Evolutionary conservation across 2,888 invertebrate genomes (phyloP), one percentile per base, ranked within the genome.

Genomic region (Conchocele bisecta): DNA sequence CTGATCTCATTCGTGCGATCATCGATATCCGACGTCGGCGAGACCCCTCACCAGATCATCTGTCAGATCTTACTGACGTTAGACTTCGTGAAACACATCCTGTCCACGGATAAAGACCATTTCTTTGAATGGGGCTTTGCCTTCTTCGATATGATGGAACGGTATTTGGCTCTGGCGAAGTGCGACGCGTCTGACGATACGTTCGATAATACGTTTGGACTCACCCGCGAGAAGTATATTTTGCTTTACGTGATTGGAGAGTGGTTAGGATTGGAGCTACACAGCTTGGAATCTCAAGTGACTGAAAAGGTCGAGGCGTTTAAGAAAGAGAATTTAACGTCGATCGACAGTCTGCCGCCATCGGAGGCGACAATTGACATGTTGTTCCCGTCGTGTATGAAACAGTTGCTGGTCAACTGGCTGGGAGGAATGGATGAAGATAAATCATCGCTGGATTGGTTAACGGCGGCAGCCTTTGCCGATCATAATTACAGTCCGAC

Each of bases 311-410:
- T 82, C n/a, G 78, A 82, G 7, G 44, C 37, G 6, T 88, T 87
- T 50, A 87, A 87, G 42, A 42, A 78, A 33, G 46, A 63, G 13
- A 79, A 88, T 64, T 84, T 88, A 39, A 71, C 72, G 31, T 71
- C 73, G 41, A 83, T 87, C 20, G 80, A 82, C 53, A 82, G 74
- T 50, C 68, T 88, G 22, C 88, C 87, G 6, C 66, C 83, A 29
- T 66, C 86, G 0, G 73, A 82, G 24, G 59, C 69, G 15, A 81
- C 85, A 2, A 75, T 86, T 0, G 69, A 81, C 24, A 41, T 53
- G 0, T 57, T 88, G 22, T 88, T 87, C 51, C 88, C 88, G 3
- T 28, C 56, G 1, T 85, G 77, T 59, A 88, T 88, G 88, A 77
- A 75, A 57, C 56, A 68, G 13, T 66, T 87, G 17, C 37, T 84